These are phyloP conservation scores for Azemiops feae DNA, from an alignment of 2,113 vertebrate genomes.

Conservation along the genomic window DNA sequence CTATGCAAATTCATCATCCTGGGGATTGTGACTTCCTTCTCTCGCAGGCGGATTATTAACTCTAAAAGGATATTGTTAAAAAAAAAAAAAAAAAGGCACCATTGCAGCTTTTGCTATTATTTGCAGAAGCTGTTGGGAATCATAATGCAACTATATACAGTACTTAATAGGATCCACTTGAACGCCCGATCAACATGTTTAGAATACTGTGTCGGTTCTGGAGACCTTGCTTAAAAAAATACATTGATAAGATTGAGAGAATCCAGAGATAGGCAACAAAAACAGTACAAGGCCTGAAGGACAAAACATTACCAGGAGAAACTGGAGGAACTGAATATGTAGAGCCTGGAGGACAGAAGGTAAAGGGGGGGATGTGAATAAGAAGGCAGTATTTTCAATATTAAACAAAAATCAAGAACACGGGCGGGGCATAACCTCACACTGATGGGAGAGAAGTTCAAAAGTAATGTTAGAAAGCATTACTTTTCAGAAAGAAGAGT, in stretches of 20 bases:
- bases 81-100: constrained; percentile 34
- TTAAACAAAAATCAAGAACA: not conserved
- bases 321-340: not conserved
- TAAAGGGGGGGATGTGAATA: not conserved
- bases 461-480: not conserved
- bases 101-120: constrained; percentile 49
- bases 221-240: no score
- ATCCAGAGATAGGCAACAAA: not conserved
- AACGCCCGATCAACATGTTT: not conserved
- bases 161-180: constrained; percentile 23
- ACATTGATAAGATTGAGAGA: no score
- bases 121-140: constrained; percentile 31
- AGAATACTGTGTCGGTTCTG: not conserved
- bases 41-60: constrained; percentile 17
- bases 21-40: constrained; percentile 37
- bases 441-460: not conserved
- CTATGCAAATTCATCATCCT: not conserved
- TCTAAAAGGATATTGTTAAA: not conserved
- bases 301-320: not conserved
- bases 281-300: not conserved
- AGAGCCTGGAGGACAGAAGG: not conserved
- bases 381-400: not conserved
- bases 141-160: constrained; percentile 23
- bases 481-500: not conserved
- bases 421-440: not conserved